Evolutionary conservation across 2,797 vertebrate species (phyloP), one percentile per base, ranked within the genome.

Genomic region (Tokudaia tokunoshimensis): DNA sequence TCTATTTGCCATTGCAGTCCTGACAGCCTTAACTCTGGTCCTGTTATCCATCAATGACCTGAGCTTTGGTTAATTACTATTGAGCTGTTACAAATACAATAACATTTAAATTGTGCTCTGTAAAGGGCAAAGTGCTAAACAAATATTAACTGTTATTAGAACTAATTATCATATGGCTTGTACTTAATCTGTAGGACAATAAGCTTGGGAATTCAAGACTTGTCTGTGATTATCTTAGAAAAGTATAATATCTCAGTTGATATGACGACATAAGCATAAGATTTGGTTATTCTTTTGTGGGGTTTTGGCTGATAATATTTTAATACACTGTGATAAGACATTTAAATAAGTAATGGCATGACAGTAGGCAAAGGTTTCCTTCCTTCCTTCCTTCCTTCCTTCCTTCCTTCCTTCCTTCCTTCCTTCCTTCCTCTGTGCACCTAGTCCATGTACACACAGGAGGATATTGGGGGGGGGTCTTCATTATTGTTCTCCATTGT

Each of bases 61-160:
- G 31, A 83, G 81, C 12, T 5, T 86, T 93, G 83, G 65, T 94
- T 97, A 98, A 96, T 98, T 96, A 92, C 80, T 97, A 92, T 91
- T 92, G 95, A 97, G 80, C 95, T 92, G 96, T 97, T 93, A 92
- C 89, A 96, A 97, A 96, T 95, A 88, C 13, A 44, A 22, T 95
- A 92, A 89, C 82, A 92, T 94, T 97, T 97, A 57, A 93, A 70
- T 86, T 93, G 86, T 3, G 4, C 61, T 96, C 96, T 91, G 75
- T 94, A 94, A 97, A 97, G 93, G 75, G 90, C 86, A 97, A 94
- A 97, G 70, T 3, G 0, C 89, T 95, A 92, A 76, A 91, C n/a
- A 63, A 95, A 96, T 96, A 83, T 96, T 96, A 95, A 91, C 89
- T 92, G 75, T 96, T 97, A 95, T 96, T 97, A 95, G 92, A 96